phyloP scores from a whole-genome alignment of 2,113 vertebrate genomes.

The Grus americana region DNA sequence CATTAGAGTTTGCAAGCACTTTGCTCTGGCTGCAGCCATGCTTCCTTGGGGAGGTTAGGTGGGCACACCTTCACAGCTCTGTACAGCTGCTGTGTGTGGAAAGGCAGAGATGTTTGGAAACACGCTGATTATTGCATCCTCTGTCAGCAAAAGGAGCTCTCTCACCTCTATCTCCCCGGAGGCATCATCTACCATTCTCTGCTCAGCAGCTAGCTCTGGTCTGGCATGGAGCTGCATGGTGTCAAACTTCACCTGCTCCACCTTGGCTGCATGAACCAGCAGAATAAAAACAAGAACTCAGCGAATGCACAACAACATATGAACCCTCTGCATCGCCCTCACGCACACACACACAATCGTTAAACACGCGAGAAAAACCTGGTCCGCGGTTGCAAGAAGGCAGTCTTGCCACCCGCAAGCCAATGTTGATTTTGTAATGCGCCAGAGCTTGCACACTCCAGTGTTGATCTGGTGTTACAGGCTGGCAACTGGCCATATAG shows the following conservation, averaged over 20 bases:
- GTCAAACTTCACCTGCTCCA: conserved; percentile 88
- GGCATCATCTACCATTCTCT: conserved; percentile 89
- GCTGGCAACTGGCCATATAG: not conserved
- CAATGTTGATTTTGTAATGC: not conserved
- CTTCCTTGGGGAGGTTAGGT: not conserved
- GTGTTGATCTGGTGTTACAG: not conserved
- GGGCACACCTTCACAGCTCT: not conserved
- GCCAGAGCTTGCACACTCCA: not conserved
- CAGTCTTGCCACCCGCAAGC: not conserved
- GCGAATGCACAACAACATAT: not conserved
- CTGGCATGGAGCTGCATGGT: conserved; percentile 84
- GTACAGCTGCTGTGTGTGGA: not conserved
- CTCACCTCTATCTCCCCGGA: conserved; percentile 83
- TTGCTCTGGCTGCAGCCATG: not conserved
- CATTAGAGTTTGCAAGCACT: not conserved
- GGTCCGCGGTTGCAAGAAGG: accelerated
- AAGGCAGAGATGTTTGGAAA: not conserved
- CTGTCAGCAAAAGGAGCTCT: not conserved
- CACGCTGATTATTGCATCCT: accelerated
- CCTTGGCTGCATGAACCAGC: conserved; percentile 76
- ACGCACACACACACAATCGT: accelerated
- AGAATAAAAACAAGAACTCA: not conserved
- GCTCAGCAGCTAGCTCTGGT: conserved; percentile 86
- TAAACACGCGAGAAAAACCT: accelerated
- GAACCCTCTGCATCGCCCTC: not conserved